A percentile compares a stretch with the other conserved stretches of the same genome.
Conservation (phyloP, 2,888 invertebrate species). For the Caenorhabditis japonica region DNA sequence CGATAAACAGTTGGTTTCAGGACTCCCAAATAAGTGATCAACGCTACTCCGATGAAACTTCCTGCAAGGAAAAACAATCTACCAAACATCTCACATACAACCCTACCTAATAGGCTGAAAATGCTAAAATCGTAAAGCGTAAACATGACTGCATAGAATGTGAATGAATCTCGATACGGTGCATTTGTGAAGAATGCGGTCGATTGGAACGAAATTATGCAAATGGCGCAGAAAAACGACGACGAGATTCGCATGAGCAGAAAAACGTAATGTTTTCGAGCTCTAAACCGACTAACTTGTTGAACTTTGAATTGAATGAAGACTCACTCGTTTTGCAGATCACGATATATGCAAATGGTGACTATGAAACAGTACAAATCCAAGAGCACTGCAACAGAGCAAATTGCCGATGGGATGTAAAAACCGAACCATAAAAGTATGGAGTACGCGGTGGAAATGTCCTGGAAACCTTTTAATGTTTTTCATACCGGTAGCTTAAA, state of each 20-base stretch:
- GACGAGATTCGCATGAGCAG: slow-evolving; percentile 17
- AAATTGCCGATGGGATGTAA: slow-evolving; percentile 11
- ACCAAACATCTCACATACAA: not conserved
- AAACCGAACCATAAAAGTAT: slow-evolving; percentile 29
- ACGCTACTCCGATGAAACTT: slow-evolving; percentile 27
- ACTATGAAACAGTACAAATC: slow-evolving; percentile 23
- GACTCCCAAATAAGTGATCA: slow-evolving; percentile 27
- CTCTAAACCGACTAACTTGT: slow-evolving; percentile 8
- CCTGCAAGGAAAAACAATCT: not conserved
- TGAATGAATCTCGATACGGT: slow-evolving; percentile 1
- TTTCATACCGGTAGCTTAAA: not conserved
- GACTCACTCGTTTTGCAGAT: slow-evolving; percentile 19
- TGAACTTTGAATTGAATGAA: not conserved
- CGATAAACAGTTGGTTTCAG: slow-evolving; percentile 20
- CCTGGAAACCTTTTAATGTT: slow-evolving; percentile 5
- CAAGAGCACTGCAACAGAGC: slow-evolving; percentile 12
- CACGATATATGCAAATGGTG: slow-evolving; percentile 6
- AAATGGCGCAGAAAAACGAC: slow-evolving; percentile 18
- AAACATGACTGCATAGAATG: slow-evolving; percentile 23
- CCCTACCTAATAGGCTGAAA: slow-evolving; percentile 21
- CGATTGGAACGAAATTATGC: slow-evolving; percentile 24
- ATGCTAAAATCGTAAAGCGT: slow-evolving; percentile 31
- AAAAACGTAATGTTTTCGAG: slow-evolving; percentile 15
- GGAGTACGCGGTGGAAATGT: slow-evolving; percentile 9
- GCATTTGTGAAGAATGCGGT: slow-evolving; percentile 4